Conservation (phyloP, 2,888 invertebrate species). For the Graphium colonna region DNA sequence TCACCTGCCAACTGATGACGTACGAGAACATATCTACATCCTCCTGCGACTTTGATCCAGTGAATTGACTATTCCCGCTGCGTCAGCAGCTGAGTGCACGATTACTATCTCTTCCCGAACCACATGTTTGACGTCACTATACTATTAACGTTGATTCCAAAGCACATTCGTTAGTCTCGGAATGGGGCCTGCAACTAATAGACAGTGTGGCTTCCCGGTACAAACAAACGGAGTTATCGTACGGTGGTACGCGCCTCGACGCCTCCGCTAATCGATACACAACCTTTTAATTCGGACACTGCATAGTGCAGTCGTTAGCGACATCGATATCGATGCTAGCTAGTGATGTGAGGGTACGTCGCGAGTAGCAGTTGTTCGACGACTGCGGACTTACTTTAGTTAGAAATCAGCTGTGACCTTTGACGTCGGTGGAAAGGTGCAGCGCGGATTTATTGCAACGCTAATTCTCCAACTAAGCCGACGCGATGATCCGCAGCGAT, state of each 20-base stretch:
- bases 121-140: slow-evolving; percentile 12
- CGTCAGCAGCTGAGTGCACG: not conserved
- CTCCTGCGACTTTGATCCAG: slow-evolving; percentile 34
- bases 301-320: not conserved
- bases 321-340: too few species aligned
- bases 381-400: slow-evolving; percentile 15
- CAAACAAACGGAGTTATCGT: slow-evolving; percentile 77
- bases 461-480: slow-evolving; percentile 18
- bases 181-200: slow-evolving; percentile 58
- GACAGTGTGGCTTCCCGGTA: slow-evolving; percentile 65
- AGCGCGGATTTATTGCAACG: slow-evolving; percentile 16
- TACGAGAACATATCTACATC: slow-evolving; percentile 74
- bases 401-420: slow-evolving; percentile 2
- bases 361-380: not conserved
- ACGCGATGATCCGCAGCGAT: slow-evolving; percentile 6
- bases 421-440: slow-evolving; percentile 2
- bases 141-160: not conserved
- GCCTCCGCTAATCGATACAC: slow-evolving; percentile 69
- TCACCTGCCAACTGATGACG: slow-evolving; percentile 74
- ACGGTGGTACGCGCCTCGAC: slow-evolving; percentile 66
- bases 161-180: slow-evolving; percentile 58
- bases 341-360: not conserved
- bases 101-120: slow-evolving; percentile 5
- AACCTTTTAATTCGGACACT: slow-evolving; percentile 42
- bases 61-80: not conserved